Evolutionary conservation across 2,888 invertebrate genomes (phyloP).

Genomic region (Encarsia formosa): DNA sequence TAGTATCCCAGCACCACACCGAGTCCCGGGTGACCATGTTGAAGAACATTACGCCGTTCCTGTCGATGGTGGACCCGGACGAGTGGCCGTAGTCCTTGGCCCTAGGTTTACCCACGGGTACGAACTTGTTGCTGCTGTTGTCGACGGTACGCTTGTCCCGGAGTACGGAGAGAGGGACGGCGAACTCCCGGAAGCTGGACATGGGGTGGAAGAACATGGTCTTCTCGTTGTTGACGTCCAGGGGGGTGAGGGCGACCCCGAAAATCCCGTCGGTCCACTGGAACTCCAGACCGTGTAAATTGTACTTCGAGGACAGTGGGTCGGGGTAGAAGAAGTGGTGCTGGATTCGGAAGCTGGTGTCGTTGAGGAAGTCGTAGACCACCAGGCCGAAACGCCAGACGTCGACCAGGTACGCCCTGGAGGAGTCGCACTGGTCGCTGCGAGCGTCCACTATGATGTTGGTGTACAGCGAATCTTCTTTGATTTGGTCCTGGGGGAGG

Average conservation of each 20-base stretch:
- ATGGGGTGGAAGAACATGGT: conserved; percentile 75
- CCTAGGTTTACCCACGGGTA: conserved; percentile 45
- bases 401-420: conserved; percentile 66
- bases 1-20: conserved; percentile 76
- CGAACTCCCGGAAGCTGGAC: conserved; percentile 77
- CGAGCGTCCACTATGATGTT: conserved; percentile 65
- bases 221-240: conserved; percentile 55
- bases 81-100: conserved; percentile 61
- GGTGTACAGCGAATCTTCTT: conserved; percentile 65
- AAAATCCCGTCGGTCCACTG: conserved; percentile 82
- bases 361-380: conserved; percentile 60
- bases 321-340: conserved; percentile 70
- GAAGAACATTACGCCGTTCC: conserved; percentile 71
- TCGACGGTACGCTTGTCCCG: conserved; percentile 56
- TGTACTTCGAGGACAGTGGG: conserved; percentile 69
- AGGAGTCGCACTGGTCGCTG: conserved; percentile 59
- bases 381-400: conserved; percentile 66
- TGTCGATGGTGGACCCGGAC: conserved; percentile 70
- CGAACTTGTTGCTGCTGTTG: conserved; percentile 40
- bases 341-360: conserved; percentile 63
- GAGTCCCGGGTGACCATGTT: conserved; percentile 74
- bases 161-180: conserved; percentile 64
- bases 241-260: conserved; percentile 67
- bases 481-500: conserved; percentile 63
- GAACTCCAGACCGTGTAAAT: conserved; percentile 70